Conservation (phyloP, 2,113 vertebrate species). For the Microcebus griseorufus region DNA sequence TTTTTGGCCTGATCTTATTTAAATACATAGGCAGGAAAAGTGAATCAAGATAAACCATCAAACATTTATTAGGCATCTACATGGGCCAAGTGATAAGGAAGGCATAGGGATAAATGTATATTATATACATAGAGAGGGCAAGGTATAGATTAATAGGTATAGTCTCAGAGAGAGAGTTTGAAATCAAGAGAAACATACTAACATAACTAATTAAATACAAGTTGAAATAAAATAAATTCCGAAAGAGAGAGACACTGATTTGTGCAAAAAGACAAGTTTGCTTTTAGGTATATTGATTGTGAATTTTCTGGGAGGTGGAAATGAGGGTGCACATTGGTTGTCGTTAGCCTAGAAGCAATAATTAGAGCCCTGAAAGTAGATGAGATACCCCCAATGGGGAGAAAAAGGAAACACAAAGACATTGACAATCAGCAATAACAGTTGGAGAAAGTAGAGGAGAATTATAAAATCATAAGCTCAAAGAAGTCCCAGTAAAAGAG, state of each 20-base stretch:
- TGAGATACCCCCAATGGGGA: background rate
- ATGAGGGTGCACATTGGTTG: background rate
- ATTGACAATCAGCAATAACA: background rate
- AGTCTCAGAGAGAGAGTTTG: background rate
- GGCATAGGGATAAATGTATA: background rate
- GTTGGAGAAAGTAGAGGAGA: background rate
- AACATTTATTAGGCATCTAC: background rate
- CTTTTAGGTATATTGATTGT: background rate
- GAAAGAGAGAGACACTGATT: background rate
- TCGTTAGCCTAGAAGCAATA: background rate
- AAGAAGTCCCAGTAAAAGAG: background rate
- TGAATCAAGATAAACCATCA: conserved; percentile 3
- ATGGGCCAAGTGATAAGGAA: background rate
- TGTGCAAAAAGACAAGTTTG: background rate
- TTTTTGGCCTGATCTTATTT: background rate
- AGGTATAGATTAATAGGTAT: background rate
- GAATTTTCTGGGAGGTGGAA: background rate
- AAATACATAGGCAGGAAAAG: background rate
- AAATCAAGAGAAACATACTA: conserved; percentile 16
- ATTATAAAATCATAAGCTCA: background rate
- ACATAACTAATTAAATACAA: background rate
- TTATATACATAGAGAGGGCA: background rate
- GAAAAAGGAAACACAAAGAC: background rate
- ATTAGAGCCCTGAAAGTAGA: background rate
- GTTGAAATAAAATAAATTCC: background rate